phyloP scores from a whole-genome alignment of 2,797 vertebrate genomes.

The Clamator glandarius region DNA sequence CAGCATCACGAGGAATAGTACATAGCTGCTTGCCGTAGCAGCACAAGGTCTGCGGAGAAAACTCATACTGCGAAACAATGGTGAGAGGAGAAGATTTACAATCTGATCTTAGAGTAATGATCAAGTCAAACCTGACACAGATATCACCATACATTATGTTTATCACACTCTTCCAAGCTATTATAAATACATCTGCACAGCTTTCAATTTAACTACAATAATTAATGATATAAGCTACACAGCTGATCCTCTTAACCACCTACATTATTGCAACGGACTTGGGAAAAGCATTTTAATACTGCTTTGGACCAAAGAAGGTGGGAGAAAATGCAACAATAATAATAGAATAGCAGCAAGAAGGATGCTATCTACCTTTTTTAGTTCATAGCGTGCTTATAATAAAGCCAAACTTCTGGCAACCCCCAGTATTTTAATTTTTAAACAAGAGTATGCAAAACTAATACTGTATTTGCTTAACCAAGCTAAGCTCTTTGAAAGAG shows the following conservation, averaged over 20 bases:
- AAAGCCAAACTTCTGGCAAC: not conserved
- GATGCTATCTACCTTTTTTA: not conserved
- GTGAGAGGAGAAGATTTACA: constrained; percentile 17
- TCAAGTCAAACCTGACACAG: not conserved
- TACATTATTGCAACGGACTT: not conserved
- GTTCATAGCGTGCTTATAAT: not conserved
- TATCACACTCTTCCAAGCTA: not conserved
- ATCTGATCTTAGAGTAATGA: not conserved
- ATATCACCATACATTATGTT: not conserved
- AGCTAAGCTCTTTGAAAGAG: not conserved
- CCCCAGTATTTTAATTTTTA: not conserved
- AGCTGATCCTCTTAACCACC: not conserved
- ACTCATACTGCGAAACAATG: constrained; percentile 90
- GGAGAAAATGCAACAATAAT: not conserved
- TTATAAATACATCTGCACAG: not conserved
- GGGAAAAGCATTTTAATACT: not conserved
- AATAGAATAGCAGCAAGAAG: not conserved
- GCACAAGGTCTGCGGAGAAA: constrained; percentile 98
- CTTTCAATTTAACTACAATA: not conserved
- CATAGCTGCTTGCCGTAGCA: constrained; percentile 99
- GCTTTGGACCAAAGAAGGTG: not conserved
- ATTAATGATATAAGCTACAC: not conserved
- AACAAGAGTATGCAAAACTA: rapidly evolving
- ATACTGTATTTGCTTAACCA: not conserved
- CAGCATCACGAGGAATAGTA: constrained; percentile 96